Evolutionary conservation across 2,797 vertebrate genomes (phyloP).

Genomic region (Coracias cyanogaster): DNA sequence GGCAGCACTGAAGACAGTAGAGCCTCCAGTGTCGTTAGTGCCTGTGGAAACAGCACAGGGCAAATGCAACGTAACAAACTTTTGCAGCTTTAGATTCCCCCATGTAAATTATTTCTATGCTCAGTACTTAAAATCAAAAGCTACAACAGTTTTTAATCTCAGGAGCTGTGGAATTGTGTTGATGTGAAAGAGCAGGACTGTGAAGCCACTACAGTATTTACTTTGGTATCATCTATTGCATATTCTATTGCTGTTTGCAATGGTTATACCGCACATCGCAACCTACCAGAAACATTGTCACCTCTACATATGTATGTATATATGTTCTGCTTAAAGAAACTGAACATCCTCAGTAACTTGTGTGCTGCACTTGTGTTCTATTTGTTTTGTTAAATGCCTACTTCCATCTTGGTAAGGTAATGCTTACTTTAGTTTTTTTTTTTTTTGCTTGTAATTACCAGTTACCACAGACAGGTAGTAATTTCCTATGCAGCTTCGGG

Average conservation of each 20-base stretch:
- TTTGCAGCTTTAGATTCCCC: neutral
- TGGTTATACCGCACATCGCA: neutral
- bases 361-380: neutral
- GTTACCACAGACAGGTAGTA: conserved; percentile 14
- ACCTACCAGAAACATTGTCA: neutral
- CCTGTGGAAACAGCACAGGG: conserved; percentile 18
- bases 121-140: neutral
- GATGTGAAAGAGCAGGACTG: neutral
- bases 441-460: conserved; percentile 8
- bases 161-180: neutral
- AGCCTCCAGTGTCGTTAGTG: neutral
- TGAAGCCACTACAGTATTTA: neutral
- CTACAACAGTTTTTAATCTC: neutral
- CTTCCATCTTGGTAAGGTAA: conserved; percentile 6
- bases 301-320: no score
- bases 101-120: neutral
- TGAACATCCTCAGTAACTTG: neutral
- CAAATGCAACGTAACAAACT: neutral
- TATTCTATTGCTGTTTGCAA: neutral
- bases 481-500: conserved; percentile 48
- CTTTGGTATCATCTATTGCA: neutral
- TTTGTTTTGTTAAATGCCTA: neutral
- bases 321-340: neutral
- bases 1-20: neutral
- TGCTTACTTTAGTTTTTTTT: neutral